phyloP scores from a whole-genome alignment of 2,888 invertebrate species.

The Meteorus colon region DNA sequence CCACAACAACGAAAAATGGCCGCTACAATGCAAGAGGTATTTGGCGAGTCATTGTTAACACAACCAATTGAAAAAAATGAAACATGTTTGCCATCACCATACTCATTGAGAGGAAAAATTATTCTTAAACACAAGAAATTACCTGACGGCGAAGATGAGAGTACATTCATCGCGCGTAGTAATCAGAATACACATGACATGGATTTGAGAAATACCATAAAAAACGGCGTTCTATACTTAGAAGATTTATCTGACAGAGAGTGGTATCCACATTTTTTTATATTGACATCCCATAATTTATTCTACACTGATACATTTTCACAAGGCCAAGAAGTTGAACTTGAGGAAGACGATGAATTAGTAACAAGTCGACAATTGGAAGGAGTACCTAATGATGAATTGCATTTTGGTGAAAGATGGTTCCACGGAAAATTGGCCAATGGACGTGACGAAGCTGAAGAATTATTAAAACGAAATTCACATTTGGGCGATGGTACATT shows the following conservation, averaged over 20 bases:
- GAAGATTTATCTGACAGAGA: slow-evolving; percentile 92
- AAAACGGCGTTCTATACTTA: slow-evolving; percentile 91
- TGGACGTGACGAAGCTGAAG: slow-evolving; percentile 83
- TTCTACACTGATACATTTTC: slow-evolving; percentile 87
- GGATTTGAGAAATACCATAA: slow-evolving; percentile 87
- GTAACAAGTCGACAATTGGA: slow-evolving; percentile 56
- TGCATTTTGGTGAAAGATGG: slow-evolving; percentile 95
- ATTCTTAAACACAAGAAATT: slow-evolving; percentile 94
- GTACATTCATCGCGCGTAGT: slow-evolving; percentile 76
- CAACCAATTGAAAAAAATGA: slow-evolving; percentile 88
- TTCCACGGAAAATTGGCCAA: slow-evolving; percentile 91
- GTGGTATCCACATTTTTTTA: slow-evolving; percentile 96
- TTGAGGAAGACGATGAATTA: slow-evolving; percentile 75
- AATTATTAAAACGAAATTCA: slow-evolving; percentile 82
- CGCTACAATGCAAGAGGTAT: slow-evolving; percentile 86
- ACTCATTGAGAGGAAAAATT: slow-evolving; percentile 84
- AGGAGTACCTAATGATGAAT: slow-evolving; percentile 87
- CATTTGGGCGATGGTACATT: slow-evolving; percentile 94
- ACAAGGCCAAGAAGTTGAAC: slow-evolving; percentile 72
- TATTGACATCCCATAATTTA: slow-evolving; percentile 89
- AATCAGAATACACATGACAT: slow-evolving; percentile 82
- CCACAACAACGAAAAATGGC: slow-evolving; percentile 95
- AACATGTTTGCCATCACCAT: slow-evolving; percentile 86
- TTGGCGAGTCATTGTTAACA: slow-evolving; percentile 88
- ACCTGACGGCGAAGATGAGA: slow-evolving; percentile 90